Evolutionary conservation across 2,888 invertebrate species (phyloP), one percentile per base, ranked within the genome.

Genomic region (Monopis laevigella): DNA sequence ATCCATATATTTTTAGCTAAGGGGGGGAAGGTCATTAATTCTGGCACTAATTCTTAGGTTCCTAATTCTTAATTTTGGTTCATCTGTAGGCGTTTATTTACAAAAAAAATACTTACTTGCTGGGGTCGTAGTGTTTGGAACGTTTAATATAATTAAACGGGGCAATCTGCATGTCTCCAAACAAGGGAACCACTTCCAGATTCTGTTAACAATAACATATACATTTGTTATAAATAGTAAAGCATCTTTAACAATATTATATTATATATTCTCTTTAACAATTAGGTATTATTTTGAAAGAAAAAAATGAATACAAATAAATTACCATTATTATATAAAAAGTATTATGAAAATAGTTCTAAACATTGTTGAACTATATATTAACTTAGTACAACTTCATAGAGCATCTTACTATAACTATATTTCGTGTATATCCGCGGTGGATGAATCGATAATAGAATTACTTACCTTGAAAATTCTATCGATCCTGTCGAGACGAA

Each of bases 121-220:
- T 89, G 0, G 93, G 86, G 58, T 98, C 97, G 59, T 93, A 98
- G 62, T 96, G 93, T 52, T 94, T 93, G 42, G 94, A 95, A 13
- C 95, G 84, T 65, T 93, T 95, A 48, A 99, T 95, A 60, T 98
- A 99, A 63, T 96, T 95, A 66, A 98, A 99, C 0, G 98, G 98
- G 0, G 97, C 96, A 41, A 99, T 98, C 74, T 98, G 98, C 98
- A 99, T 99, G 54, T 99, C 99, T 0, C 98, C 98, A 65, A 98
- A 99, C 1, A 99, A 72, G 0, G 97, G 96, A 0, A 97, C 97
- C 41, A 97, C 96, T 70, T 97, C 96, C 47, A 97, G 66, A 59
- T 95, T 94, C 87, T 89, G 61, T 0, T 54, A 57, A 6, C 2
- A 28, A 24, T 11, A 38, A n/a, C n/a, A n/a, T n/a, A n/a, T n/a